Evolutionary conservation across 2,113 vertebrate genomes (phyloP), one percentile per base, ranked within the genome.

Genomic region (Brachionichthys hirsutus): DNA sequence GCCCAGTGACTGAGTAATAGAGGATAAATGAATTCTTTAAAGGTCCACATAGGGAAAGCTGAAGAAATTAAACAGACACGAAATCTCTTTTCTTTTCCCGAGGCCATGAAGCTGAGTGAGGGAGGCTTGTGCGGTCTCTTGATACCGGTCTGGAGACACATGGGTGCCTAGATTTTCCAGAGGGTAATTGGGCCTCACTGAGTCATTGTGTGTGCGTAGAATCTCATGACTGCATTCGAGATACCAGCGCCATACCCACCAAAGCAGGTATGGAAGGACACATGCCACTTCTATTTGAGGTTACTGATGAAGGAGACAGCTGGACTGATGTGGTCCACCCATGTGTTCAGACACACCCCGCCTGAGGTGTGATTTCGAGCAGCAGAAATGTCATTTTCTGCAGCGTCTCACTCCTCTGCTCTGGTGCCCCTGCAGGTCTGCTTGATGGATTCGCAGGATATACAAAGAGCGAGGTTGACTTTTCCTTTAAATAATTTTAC

Each of bases 11-110:
- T 53, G 47, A 48, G 74, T 85, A 80, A 84, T 82, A 72, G 67
- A 75, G 75, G 84, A 88, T 88, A 87, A 89, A 89, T 86, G 72
- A 82, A 76, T 69, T 81, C 75, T 73, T 87, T 86, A 91, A 88
- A 86, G 80, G 77, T 81, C 74, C 70, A 77, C 75, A 77, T 67
- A 72, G n/a, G 61, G 63, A 75, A 85, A 89, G 70, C 77, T 60
- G 9, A 67, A 58, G 77, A 86, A 86, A 86, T 89, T 86, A 73
- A 87, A 80, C 66, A 78, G 73, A 77, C 53, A 45, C 81, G 73
- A 90, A 90, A 90, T 90, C 85, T 84, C 70, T 57, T 89, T 91
- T 89, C 88, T 89, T 86, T 88, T 62, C 44, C 84, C 78, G 70
- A 68, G 80, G 73, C 66, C 75, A 72, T 82, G 82, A 59, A 50